These are phyloP conservation scores for Tricholaema leucomelas DNA, from an alignment of 2,113 vertebrate genomes.

Conservation along the genomic window DNA sequence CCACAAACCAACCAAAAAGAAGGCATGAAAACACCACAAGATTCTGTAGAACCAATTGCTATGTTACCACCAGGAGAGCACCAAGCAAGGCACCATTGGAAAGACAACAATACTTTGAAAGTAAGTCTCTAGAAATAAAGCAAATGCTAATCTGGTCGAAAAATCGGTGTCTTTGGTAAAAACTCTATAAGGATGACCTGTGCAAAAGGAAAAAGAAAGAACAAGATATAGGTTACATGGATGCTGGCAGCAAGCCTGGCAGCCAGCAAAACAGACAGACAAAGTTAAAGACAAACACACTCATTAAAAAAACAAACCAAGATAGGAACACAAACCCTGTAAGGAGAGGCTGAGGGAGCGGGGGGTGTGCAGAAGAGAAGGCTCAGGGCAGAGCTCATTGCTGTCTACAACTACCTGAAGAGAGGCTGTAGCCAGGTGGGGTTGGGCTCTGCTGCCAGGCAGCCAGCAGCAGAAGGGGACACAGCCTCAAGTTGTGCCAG, in stretches of 20 bases:
- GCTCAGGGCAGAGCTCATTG: too few relatives aligned
- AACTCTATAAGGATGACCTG: constrained; percentile 99
- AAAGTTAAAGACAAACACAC: not conserved
- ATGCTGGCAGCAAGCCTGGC: not conserved
- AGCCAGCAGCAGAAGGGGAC: too few relatives aligned
- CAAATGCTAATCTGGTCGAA: constrained; percentile 92
- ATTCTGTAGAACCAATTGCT: constrained; percentile 79
- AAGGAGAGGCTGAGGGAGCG: too few relatives aligned
- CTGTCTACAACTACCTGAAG: too few relatives aligned
- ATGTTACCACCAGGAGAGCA: constrained; percentile 82
- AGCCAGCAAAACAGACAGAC: not conserved
- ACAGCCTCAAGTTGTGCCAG: too few relatives aligned
- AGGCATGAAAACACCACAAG: constrained; percentile 72
- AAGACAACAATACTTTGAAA: constrained; percentile 81
- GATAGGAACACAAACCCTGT: too few relatives aligned
- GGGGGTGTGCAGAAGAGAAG: too few relatives aligned
- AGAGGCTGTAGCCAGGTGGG: too few relatives aligned
- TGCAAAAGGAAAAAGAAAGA: constrained; percentile 59
- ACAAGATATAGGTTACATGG: not conserved
- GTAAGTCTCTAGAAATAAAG: constrained; percentile 78
- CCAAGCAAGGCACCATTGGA: constrained; percentile 92
- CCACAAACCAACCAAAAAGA: not conserved
- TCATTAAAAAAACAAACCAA: not conserved
- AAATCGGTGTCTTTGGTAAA: constrained; percentile 99
- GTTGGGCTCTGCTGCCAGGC: too few relatives aligned